A percentile compares a stretch with the other conserved stretches of the same genome.
Conservation (phyloP, 2,888 invertebrate species). For the Melitaea athalia region DNA sequence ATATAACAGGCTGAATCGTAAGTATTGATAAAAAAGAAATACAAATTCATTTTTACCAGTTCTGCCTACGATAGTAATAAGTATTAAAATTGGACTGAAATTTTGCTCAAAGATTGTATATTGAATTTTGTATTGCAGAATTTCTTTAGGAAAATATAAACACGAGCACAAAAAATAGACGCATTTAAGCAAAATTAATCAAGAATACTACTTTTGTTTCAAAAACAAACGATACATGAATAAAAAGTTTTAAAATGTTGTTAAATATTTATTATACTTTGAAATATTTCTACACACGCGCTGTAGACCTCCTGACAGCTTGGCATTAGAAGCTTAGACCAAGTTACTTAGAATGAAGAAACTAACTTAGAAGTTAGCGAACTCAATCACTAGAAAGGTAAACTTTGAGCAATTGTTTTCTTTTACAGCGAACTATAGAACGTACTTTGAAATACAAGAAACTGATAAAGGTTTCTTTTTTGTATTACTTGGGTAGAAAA, state of each 20-base stretch:
- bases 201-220: too few species aligned
- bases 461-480: constrained; percentile 20
- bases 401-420: constrained; percentile 73
- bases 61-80: too few species aligned
- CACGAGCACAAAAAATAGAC: too few species aligned
- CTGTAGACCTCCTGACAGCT: constrained; percentile 23
- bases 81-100: too few species aligned
- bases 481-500: background rate
- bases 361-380: constrained; percentile 76
- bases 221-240: too few species aligned
- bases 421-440: constrained; percentile 58
- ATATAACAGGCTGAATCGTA: background rate
- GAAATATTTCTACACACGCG: constrained; percentile 19
- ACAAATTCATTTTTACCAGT: too few species aligned
- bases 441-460: constrained; percentile 29
- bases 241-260: background rate
- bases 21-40: background rate
- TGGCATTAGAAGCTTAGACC: constrained; percentile 32
- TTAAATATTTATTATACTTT: background rate
- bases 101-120: too few species aligned
- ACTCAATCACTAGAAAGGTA: constrained; percentile 71
- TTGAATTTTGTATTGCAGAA: too few species aligned
- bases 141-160: too few species aligned
- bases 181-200: too few species aligned
- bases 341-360: constrained; percentile 60